Conservation (phyloP, 2,113 vertebrate genomes). For the Ploceus nigricollis region DNA sequence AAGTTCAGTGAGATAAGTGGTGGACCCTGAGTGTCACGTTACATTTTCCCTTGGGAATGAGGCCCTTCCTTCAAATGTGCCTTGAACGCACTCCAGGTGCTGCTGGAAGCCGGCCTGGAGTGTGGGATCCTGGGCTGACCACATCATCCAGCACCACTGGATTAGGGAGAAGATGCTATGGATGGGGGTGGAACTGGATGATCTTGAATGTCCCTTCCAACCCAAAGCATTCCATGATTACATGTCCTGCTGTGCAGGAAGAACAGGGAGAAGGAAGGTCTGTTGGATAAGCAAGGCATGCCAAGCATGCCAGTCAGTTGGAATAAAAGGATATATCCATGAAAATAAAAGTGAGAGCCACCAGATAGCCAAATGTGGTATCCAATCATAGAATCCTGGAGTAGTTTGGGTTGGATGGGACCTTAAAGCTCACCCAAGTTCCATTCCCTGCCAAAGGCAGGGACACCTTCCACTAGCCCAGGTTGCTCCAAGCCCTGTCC, state of each 20-base stretch:
- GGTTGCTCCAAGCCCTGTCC: neutral
- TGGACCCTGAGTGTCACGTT: neutral
- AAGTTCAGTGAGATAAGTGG: constrained; percentile 30
- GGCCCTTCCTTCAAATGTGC: neutral
- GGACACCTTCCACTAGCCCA: neutral
- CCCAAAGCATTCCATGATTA: neutral
- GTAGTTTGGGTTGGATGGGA: neutral
- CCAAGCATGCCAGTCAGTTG: neutral
- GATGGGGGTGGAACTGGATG: neutral
- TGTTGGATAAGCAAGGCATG: neutral
- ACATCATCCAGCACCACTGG: accelerated
- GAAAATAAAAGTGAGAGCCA: neutral
- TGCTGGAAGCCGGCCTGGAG: accelerated
- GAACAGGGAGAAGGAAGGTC: neutral
- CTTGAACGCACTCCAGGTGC: accelerated
- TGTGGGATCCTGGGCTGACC: neutral
- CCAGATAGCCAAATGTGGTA: accelerated
- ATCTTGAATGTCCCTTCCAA: neutral
- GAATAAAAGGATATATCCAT: neutral
- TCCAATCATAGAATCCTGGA: neutral
- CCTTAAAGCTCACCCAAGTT: neutral
- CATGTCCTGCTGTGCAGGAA: accelerated
- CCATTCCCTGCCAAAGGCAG: neutral
- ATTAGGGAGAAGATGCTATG: neutral
- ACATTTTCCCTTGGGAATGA: neutral